Evolutionary conservation across 2,888 invertebrate species (phyloP), one percentile per base, ranked within the genome.

Genomic region (Esperia sulphurella): DNA sequence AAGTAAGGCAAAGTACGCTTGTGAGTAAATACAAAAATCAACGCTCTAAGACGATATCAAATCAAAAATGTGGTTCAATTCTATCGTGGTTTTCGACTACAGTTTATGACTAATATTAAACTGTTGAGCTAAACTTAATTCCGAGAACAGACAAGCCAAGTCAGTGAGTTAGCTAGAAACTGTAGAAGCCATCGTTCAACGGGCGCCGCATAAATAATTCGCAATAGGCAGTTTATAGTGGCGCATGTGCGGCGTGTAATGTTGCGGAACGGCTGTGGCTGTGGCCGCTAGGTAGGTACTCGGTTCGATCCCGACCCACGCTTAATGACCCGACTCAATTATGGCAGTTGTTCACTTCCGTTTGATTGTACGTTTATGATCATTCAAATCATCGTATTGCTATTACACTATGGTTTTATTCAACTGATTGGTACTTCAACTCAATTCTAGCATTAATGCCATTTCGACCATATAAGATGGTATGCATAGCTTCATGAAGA

Each of bases 131-230:
- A 42, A 14, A 42, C n/a, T 40, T 43, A 50, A 46, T 71, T 67
- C 67, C 62, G 51, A 54, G 68, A 73, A 74, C 61, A 60, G 65
- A 52, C 51, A 56, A 47, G 57, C 49, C 52, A 55, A 61, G 59
- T 63, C 59, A 63, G 58, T 65, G 59, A 64, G 67, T 67, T 65
- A 60, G 66, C 55, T 61, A 59, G 58, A 63, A 67, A 64, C 62
- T 57, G 66, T 59, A 68, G 61, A 61, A 71, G 67, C 59, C 58
- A 69, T 70, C 62, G 71, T 64, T 73, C 59, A 65, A 58, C 56
- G 59, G 72, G 68, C 72, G 75, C 69, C 73, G 67, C 68, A 79
- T 79, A 73, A 77, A 75, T 75, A 73, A 75, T 78, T 73, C 53
- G 72, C 74, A 71, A 68, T 63, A 63, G 63, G 58, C 61, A 63